Evolutionary conservation across 2,888 invertebrate genomes (phyloP), one percentile per base, ranked within the genome.

Genomic region (Drosophila vallismaia): DNA sequence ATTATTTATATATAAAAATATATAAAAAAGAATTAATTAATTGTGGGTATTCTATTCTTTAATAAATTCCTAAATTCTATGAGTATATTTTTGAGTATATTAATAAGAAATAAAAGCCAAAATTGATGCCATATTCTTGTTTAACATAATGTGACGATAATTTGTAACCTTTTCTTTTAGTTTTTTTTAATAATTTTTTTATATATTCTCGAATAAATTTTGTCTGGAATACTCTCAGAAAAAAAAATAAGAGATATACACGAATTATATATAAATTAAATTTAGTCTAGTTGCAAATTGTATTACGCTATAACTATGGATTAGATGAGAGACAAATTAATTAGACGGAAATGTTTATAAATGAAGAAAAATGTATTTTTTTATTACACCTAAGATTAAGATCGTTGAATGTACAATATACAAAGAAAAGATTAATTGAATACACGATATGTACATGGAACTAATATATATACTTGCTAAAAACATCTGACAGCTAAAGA

Each of bases 321-420:
- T 50, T 63, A 63, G 45, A 29, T 31, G 63, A 70, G 50, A 31
- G 45, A 58, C 45, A 62, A 71, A 40, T 40, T 40, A 14, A 40
- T 51, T 44, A 45, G 26, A 44, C 4, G 24, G 38, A 49, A 60
- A 33, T 48, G 36, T 56, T 54, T 42, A 59, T 53, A 26, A 54
- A 48, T 24, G 53, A 26, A 71, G 45, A 72, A 14, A 77, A 63
- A 74, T 80, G 81, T 80, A 80, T 80, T 80, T 80, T 80, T 80
- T 77, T 86, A 80, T 79, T 83, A 79, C 54, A 40, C 45, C 42
- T 71, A 77, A 62, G 56, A 19, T 38, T 76, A 82, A 85, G 86
- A 26, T 49, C 19, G 63, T 70, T 70, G 49, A 54, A 49, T 71
- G 69, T 69, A 53, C 29, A 69, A 54, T 29, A 64, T 48, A 42